Percentiles rank a stretch among this genome's conserved stretches.
Evolutionary conservation across 2,113 vertebrate species (phyloP).

Genomic region (Amazona guildingii): DNA sequence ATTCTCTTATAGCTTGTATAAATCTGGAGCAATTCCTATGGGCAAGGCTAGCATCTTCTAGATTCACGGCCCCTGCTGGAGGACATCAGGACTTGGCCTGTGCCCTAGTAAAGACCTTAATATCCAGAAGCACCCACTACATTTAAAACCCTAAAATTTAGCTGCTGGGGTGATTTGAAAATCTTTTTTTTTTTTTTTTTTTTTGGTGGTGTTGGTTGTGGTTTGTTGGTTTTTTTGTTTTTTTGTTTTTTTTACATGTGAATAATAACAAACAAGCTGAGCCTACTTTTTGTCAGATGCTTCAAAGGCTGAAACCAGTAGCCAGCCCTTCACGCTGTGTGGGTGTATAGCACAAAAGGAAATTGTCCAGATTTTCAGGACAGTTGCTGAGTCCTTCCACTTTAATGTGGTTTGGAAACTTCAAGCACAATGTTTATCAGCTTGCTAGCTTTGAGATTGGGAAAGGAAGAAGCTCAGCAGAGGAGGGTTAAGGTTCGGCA

Average conservation of each 20-base stretch:
- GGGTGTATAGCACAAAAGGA: neutral
- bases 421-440: slow-evolving; percentile 14
- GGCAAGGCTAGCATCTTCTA: neutral
- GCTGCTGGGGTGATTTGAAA: neutral
- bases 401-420: slow-evolving; percentile 46
- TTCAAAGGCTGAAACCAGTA: neutral
- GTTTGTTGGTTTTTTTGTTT: neutral
- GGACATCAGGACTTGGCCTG: neutral
- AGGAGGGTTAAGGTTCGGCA: neutral
- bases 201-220: neutral
- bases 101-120: neutral
- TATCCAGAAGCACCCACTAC: neutral
- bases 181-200: neutral
- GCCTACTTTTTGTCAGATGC: neutral
- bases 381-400: neutral
- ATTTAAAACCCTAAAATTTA: neutral
- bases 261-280: neutral
- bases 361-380: slow-evolving; percentile 49
- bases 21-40: neutral
- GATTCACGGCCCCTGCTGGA: neutral
- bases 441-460: slow-evolving; percentile 31
- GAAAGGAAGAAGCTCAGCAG: slow-evolving; percentile 61
- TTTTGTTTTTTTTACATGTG: neutral
- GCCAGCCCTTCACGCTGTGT: neutral
- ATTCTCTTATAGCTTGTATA: neutral